Evolutionary conservation across 2,888 invertebrate species (phyloP).

Genomic region (Dendrolimus houi): DNA sequence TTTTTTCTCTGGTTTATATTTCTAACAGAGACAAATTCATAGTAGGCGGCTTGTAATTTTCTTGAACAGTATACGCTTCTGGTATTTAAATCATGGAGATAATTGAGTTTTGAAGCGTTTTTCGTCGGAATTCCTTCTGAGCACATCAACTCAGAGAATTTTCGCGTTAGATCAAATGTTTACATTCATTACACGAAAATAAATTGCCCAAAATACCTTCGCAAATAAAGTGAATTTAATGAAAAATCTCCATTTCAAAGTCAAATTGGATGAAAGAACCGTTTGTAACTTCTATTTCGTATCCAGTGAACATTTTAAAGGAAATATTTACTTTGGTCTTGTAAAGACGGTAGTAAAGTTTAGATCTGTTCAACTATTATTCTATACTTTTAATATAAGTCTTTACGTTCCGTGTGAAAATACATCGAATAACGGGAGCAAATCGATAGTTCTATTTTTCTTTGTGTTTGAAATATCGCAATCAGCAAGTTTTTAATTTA

Average conservation of each 20-base stretch:
- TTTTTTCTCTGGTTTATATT: too few relatives aligned
- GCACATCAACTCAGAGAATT: not conserved
- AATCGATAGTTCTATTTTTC: too few relatives aligned
- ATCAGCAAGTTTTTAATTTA: too few relatives aligned
- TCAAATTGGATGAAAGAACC: slow-evolving; percentile 1
- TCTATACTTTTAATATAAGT: not conserved
- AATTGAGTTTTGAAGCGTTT: not conserved
- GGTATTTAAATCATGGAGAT: not conserved
- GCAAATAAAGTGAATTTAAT: slow-evolving; percentile 12
- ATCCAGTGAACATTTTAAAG: not conserved
- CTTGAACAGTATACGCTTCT: not conserved
- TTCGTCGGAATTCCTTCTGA: not conserved
- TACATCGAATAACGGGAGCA: too few relatives aligned
- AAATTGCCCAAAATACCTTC: slow-evolving; percentile 18
- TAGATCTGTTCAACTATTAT: not conserved
- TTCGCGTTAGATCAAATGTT: slow-evolving; percentile 19
- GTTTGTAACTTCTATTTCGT: not conserved
- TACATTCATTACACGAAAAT: slow-evolving; percentile 22
- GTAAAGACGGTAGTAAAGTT: not conserved
- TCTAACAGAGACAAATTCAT: too few relatives aligned
- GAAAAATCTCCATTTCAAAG: slow-evolving; percentile 4
- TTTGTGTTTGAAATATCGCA: too few relatives aligned
- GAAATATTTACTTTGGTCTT: not conserved
- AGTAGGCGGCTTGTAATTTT: too few relatives aligned
- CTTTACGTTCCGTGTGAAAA: not conserved